Base-by-base conservation (phyloP, 2,113 vertebrate species). In the Periophthalmodon schlosseri region DNA sequence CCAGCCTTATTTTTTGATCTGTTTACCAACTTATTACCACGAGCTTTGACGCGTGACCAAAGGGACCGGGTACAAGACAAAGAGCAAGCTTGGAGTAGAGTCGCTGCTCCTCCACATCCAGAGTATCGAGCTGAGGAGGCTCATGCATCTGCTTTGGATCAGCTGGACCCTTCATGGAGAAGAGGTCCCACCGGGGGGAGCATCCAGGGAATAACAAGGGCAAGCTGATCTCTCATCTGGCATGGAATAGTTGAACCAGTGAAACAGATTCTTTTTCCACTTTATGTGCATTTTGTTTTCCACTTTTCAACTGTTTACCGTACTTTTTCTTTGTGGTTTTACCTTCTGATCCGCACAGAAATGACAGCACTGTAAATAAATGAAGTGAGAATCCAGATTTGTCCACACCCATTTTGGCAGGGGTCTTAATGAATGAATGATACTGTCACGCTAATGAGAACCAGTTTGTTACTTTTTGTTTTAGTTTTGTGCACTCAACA, bases 311-410 rank as follows among this genome's bases (percentile, higher is more conserved):
- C 16, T 6, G 49, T 52, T 52, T 20, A 18, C 15, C 49, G 9
- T 9, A 44, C 11, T 6, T 52, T n/a, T 20, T 5, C 18, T 54
- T 8, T 20, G 12, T 4, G 0, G 13, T 49, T 15, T 49, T 16
- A 49, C 15, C 39, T 44, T 44, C 10, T 44, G 10, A 44, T n/a
- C 50, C 50, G 5, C 3, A 58, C 56, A 58, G 21, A 60, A 60
- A 60, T 28, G 13, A 28, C 57, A 28, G 4, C 2, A 39, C 49
- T 87, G 86, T 86, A 84, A 79, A 85, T 85, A 76, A 80, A 65
- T 33, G 9, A 34, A 79, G 67, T 28, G 68, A 63, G 54, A 68
- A 66, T 21, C 4, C 49, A 52, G n/a, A 56, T 9, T 56, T 56
- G 20, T 56, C n/a, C 52, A 56, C 7, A 10, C 20, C n/a, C 9